Conservation (phyloP, 2,113 vertebrate genomes). For the Taurulus bubalis region DNA sequence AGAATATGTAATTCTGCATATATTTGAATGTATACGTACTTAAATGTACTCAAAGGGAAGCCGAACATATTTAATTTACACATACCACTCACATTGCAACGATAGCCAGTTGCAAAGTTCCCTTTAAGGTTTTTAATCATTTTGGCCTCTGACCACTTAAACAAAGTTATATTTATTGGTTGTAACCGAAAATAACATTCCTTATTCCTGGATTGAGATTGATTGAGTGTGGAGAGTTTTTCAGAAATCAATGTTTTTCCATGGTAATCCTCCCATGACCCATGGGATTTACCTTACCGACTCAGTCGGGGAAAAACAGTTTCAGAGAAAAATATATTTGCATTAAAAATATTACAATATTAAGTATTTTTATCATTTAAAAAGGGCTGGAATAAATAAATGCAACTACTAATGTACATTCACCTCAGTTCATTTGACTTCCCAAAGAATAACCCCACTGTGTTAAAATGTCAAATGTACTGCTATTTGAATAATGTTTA, state of each 20-base stretch:
- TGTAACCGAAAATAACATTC: background rate
- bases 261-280: background rate
- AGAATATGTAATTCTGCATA: background rate
- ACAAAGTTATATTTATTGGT: background rate
- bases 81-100: background rate
- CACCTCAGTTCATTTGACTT: conserved; percentile 22
- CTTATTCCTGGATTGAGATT: background rate
- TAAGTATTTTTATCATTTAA: background rate
- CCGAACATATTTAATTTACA: background rate
- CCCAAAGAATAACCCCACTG: conserved; percentile 20
- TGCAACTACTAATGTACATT: background rate
- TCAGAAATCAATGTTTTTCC: background rate
- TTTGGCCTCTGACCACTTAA: background rate
- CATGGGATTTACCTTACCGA: background rate
- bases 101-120: background rate
- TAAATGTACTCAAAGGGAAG: background rate
- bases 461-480: conserved; percentile 29
- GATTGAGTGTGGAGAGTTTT: background rate
- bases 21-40: background rate
- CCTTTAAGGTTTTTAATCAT: background rate
- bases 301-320: background rate
- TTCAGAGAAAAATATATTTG: background rate
- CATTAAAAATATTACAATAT: background rate
- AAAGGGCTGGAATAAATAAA: background rate
- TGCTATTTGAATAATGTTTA: conserved; percentile 19